These are phyloP conservation scores for Hyposoter didymator DNA, from an alignment of 2,888 invertebrate genomes.

Conservation along the genomic window DNA sequence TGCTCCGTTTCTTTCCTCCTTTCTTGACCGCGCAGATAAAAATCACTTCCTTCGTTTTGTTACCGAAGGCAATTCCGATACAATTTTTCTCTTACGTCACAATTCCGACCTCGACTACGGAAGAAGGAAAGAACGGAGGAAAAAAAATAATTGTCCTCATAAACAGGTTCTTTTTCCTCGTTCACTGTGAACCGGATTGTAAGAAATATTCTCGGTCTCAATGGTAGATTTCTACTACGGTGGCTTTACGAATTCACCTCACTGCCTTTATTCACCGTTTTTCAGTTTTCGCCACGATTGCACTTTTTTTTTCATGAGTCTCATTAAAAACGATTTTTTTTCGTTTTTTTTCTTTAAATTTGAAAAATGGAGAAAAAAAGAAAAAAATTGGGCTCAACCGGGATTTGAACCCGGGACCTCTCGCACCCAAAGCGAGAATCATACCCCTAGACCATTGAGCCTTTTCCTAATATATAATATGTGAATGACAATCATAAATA, in stretches of 20 bases:
- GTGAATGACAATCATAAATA: neutral
- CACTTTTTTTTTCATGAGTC: neutral
- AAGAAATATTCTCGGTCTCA: neutral
- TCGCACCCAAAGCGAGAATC: slow-evolving; percentile 85
- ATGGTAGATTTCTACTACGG: neutral
- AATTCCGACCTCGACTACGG: neutral
- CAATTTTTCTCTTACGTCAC: neutral
- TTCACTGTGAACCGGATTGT: neutral
- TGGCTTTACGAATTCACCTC: neutral
- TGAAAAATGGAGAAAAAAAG: neutral
- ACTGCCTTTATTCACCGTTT: neutral
- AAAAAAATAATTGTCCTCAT: neutral
- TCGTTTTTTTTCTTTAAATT: neutral
- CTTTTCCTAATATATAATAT: neutral
- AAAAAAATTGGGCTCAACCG: slow-evolving; percentile 74
- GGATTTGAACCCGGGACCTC: slow-evolving; percentile 91
- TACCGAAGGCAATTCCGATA: neutral
- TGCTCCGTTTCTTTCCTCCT: neutral
- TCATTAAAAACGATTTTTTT: neutral
- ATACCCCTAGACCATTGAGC: slow-evolving; percentile 65
- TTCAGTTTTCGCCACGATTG: neutral
- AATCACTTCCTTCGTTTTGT: neutral
- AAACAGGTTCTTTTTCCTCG: slow-evolving; percentile 24
- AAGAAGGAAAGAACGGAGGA: neutral
- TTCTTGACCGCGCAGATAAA: neutral